phyloP scores from a whole-genome alignment of 2,888 invertebrate species.

The Ectemnius lituratus region DNA sequence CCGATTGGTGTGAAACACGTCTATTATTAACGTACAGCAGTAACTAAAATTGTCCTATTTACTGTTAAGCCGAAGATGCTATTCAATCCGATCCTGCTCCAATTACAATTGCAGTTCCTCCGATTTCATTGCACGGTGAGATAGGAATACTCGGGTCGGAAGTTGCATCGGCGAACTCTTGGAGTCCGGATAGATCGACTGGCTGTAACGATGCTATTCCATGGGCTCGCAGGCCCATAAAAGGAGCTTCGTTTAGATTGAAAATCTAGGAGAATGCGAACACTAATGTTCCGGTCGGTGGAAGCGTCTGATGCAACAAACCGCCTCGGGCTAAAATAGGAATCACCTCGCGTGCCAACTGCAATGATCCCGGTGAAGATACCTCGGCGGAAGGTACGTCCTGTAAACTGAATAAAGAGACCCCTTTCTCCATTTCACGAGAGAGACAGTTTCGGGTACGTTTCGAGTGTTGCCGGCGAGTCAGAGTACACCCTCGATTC shows the following conservation, averaged over 20 bases:
- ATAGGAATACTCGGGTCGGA: too few species aligned
- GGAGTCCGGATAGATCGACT: too few species aligned
- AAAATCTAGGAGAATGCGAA: too few species aligned
- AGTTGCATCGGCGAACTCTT: too few species aligned
- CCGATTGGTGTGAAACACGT: not conserved
- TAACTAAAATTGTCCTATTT: not conserved
- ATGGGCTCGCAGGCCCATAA: too few species aligned
- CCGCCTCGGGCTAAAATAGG: constrained; percentile 3
- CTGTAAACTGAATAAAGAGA: not conserved
- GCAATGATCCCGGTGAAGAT: not conserved
- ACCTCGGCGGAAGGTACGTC: not conserved
- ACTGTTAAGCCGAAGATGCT: not conserved
- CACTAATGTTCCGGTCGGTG: too few species aligned
- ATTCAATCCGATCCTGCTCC: not conserved
- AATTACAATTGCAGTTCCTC: not conserved
- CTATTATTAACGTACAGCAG: not conserved
- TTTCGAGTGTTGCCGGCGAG: not conserved
- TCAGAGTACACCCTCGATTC: not conserved
- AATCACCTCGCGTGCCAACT: constrained; percentile 4
- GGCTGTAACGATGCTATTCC: too few species aligned
- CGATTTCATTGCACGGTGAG: not conserved
- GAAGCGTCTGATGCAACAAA: not conserved
- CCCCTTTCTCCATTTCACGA: too few species aligned
- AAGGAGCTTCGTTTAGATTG: too few species aligned
- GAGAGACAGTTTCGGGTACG: not conserved